These are phyloP conservation scores for Crypturellus tataupa DNA, from an alignment of 2,797 vertebrate species.

Conservation along the genomic window DNA sequence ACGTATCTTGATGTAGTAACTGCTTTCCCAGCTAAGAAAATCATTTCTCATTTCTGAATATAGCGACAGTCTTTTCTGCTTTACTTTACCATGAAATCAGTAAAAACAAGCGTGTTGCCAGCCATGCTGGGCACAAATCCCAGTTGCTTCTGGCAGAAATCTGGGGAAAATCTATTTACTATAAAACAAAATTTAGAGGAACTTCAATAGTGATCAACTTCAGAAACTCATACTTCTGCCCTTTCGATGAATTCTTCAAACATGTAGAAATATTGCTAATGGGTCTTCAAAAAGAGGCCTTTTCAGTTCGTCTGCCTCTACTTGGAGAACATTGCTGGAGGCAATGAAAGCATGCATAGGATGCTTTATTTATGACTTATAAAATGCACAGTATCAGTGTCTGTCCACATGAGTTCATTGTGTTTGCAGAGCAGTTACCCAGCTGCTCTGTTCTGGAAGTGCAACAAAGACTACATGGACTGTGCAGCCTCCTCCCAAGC, in stretches of 20 bases:
- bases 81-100: background rate
- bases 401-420: background rate
- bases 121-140: background rate
- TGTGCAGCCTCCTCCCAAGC: background rate
- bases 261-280: background rate
- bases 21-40: background rate
- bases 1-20: background rate
- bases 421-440: background rate
- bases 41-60: background rate
- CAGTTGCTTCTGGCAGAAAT: background rate
- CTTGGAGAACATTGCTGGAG: background rate
- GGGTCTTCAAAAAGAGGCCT: background rate
- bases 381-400: background rate
- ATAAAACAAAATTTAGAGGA: background rate
- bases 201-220: background rate
- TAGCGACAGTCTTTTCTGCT: background rate
- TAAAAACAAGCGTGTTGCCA: background rate
- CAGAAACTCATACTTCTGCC: background rate
- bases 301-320: background rate
- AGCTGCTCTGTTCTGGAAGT: background rate
- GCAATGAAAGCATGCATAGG: accelerated
- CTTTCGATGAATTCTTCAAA: background rate
- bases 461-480: background rate
- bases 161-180: background rate
- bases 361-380: background rate